Evolutionary conservation across 2,113 vertebrate genomes (phyloP), one percentile per base, ranked within the genome.

Genomic region (Rhodinocichla rosea): DNA sequence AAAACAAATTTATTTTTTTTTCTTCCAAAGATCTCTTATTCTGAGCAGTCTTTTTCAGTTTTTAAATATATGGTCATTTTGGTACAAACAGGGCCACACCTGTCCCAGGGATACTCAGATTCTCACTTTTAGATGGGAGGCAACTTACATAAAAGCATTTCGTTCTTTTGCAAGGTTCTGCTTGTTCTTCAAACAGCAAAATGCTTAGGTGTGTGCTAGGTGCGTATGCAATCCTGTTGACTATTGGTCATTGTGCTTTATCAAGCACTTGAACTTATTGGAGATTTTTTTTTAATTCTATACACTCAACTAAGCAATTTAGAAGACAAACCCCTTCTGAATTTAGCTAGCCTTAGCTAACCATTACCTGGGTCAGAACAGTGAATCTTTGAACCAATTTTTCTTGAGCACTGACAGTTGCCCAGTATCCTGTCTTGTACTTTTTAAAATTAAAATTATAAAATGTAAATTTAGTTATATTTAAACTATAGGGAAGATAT

Each of bases 151-250:
- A 16, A 87, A 87, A 89, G 17, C 4, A 80, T 18, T 53, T 65
- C 57, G 21, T 50, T 77, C 8, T 74, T 57, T 87, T 84, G 15
- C 18, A 77, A 47, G 7, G 3, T 69, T 73, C 63, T 84, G 18
- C 50, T 94, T 89, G 26, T 39, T 69, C 68, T 76, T 79, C 45
- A 63, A 92, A 67, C 24, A 79, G 44, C 40, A 83, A 76, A 86
- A 83, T 39, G 7, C 8, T 56, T 60, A 71, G 45, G 11, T 0
- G 0, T 67, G 15, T 59, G 9, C 33, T 76, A 42, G 21, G 15
- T 55, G 23, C 56, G 18, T 30, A 35, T 26, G 44, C n/a, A 87
- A 10, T 44, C 26, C 21, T 44, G 11, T 47, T 59, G 50, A 76
- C 15, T 64, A 16, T 30, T 6, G 13, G 8, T 18, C 47, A 21